Evolutionary conservation across 2,113 vertebrate genomes (phyloP).

Genomic region (Plecotus auritus): DNA sequence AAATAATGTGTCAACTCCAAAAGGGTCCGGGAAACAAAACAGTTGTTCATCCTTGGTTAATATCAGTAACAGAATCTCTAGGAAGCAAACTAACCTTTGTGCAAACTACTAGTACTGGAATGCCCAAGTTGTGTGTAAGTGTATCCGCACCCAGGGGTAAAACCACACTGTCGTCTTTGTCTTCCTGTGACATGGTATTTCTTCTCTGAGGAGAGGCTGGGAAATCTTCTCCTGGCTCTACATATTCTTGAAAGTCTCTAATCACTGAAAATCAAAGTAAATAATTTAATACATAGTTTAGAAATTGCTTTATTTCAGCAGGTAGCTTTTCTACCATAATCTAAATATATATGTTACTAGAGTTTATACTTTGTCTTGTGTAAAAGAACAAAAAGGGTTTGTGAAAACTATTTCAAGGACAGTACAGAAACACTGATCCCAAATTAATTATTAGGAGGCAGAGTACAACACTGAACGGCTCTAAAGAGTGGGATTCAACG

Average conservation of each 20-base stretch:
- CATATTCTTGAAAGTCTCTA: constrained; percentile 98
- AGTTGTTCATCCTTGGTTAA: not conserved
- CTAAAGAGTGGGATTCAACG: not conserved
- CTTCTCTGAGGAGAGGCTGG: constrained; percentile 94
- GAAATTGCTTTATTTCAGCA: constrained; percentile 68
- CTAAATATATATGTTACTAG: not conserved
- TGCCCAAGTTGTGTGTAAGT: constrained; percentile 95
- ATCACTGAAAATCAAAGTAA: constrained; percentile 86
- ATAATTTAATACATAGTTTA: constrained; percentile 57
- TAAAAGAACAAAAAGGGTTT: not conserved
- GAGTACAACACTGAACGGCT: not conserved
- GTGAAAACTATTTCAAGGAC: not conserved
- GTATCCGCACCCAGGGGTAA: constrained; percentile 96
- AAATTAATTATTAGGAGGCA: not conserved
- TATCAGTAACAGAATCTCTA: not conserved
- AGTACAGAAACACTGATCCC: not conserved
- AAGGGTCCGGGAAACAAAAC: not conserved
- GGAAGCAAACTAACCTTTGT: constrained; percentile 90
- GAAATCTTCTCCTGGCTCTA: constrained; percentile 94
- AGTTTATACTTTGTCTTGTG: constrained; percentile 5
- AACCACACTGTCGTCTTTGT: constrained; percentile 92
- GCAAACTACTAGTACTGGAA: constrained; percentile 96
- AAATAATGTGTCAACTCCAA: not conserved
- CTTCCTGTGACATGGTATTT: constrained; percentile 84
- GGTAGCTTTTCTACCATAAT: constrained; percentile 50